phyloP scores from a whole-genome alignment of 2,797 vertebrate genomes.

The Anas flavirostris region DNA sequence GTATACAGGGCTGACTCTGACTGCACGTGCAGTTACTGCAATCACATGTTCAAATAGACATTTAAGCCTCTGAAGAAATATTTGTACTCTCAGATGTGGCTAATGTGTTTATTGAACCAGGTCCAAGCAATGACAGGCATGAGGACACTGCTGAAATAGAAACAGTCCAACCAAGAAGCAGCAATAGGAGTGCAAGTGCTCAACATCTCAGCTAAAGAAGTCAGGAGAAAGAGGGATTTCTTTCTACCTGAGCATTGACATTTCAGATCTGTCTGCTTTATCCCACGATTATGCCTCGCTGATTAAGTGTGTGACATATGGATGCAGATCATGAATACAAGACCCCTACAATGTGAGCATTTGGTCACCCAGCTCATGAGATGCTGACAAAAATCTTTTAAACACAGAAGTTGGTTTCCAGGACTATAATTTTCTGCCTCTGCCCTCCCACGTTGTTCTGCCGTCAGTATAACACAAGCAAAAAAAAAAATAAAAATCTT shows the following conservation, averaged over 20 bases:
- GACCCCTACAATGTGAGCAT: constrained; percentile 51
- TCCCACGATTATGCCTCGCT: not conserved
- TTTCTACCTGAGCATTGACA: not conserved
- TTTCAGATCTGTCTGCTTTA: constrained; percentile 41
- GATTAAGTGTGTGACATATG: constrained; percentile 40
- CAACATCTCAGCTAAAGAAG: constrained; percentile 22
- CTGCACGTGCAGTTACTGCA: not conserved
- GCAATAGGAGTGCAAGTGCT: constrained; percentile 8
- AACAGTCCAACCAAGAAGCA: constrained; percentile 50
- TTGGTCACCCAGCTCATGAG: not conserved
- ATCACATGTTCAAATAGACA: constrained; percentile 50
- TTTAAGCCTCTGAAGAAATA: constrained; percentile 71
- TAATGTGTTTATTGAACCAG: constrained; percentile 67
- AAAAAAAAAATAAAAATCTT: rapidly evolving
- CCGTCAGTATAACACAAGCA: not conserved
- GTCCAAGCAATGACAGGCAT: constrained; percentile 65
- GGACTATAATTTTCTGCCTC: not conserved
- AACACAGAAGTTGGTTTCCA: not conserved
- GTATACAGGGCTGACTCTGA: not conserved
- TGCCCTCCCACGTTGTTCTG: not conserved
- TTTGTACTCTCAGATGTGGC: constrained; percentile 57
- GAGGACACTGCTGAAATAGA: constrained; percentile 63
- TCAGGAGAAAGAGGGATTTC: not conserved
- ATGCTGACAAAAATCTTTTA: constrained; percentile 32
- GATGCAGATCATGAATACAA: constrained; percentile 14